Evolutionary conservation across 2,113 vertebrate species (phyloP).

Genomic region (Cryptotis parvus): DNA sequence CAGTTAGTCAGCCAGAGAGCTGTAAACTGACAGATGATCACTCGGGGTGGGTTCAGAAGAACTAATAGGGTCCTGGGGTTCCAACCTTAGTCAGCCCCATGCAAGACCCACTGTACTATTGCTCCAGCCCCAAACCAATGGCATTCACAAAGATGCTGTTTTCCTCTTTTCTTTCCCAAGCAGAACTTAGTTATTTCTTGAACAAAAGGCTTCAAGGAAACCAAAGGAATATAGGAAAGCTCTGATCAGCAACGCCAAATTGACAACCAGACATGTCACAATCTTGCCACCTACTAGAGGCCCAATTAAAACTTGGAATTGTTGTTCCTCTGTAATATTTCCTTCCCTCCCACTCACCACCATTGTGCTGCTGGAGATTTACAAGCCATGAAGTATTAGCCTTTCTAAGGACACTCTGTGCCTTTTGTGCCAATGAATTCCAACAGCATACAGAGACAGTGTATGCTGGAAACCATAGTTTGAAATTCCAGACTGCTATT

Average conservation of each 20-base stretch:
- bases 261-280: background rate
- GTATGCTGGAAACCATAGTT: background rate
- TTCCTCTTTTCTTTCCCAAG: conserved; percentile 16
- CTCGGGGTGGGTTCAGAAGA: too few relatives aligned
- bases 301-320: conserved; percentile 60
- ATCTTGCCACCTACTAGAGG: conserved; percentile 41
- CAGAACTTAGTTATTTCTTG: conserved; percentile 33
- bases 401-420: conserved; percentile 43
- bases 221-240: background rate
- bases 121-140: background rate
- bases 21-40: too few relatives aligned
- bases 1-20: too few relatives aligned
- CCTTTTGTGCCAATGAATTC: conserved; percentile 38
- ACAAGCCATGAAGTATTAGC: conserved; percentile 48
- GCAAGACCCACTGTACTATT: too few relatives aligned
- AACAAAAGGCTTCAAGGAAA: conserved; percentile 63
- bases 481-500: conserved; percentile 36
- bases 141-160: conserved; percentile 40
- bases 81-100: too few relatives aligned
- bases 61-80: too few relatives aligned
- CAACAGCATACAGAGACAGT: background rate
- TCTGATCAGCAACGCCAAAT: background rate
- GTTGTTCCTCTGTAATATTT: conserved; percentile 47
- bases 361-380: conserved; percentile 35
- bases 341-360: background rate